Conservation (phyloP, 2,888 invertebrate genomes). For the Minunthozetes semirufus region DNA sequence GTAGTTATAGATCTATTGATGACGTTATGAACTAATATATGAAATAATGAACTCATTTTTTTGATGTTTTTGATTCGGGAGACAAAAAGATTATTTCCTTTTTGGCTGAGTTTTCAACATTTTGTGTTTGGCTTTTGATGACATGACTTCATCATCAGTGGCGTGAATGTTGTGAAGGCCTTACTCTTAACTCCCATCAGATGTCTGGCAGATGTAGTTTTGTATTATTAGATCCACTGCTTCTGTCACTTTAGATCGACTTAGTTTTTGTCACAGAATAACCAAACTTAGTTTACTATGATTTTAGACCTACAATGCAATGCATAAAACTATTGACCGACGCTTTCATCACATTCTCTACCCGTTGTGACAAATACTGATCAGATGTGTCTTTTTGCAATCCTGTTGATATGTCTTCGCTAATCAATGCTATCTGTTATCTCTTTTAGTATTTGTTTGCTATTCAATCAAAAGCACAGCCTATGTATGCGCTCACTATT, state of each 20-base stretch:
- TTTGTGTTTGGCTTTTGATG: slow-evolving; percentile 22
- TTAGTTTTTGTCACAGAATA: slow-evolving; percentile 22
- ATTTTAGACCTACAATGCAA: not conserved
- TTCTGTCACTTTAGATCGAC: slow-evolving; percentile 26
- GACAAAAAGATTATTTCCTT: slow-evolving; percentile 3
- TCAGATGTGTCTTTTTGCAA: not conserved
- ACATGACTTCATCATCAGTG: slow-evolving; percentile 19
- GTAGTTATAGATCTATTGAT: slow-evolving; percentile 2
- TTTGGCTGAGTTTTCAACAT: slow-evolving; percentile 24
- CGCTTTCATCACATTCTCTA: slow-evolving; percentile 20
- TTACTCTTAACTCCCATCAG: slow-evolving; percentile 2
- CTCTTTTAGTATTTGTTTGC: not conserved
- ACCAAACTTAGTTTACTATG: slow-evolving; percentile 13
- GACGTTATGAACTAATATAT: not conserved
- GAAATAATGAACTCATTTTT: slow-evolving; percentile 26
- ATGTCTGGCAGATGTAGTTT: slow-evolving; percentile 20
- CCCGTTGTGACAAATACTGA: not conserved
- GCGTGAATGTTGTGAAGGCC: not conserved
- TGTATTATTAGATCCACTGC: slow-evolving; percentile 22
- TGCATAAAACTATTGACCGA: not conserved
- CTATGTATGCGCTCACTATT: not conserved
- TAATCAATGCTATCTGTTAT: not conserved
- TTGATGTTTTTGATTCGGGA: not conserved
- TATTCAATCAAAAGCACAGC: not conserved
- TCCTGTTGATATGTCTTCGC: slow-evolving; percentile 24